Percentiles rank a stretch among this genome's conserved stretches.
Conservation (phyloP, 2,888 invertebrate species). For the Cataglyphis cursor region DNA sequence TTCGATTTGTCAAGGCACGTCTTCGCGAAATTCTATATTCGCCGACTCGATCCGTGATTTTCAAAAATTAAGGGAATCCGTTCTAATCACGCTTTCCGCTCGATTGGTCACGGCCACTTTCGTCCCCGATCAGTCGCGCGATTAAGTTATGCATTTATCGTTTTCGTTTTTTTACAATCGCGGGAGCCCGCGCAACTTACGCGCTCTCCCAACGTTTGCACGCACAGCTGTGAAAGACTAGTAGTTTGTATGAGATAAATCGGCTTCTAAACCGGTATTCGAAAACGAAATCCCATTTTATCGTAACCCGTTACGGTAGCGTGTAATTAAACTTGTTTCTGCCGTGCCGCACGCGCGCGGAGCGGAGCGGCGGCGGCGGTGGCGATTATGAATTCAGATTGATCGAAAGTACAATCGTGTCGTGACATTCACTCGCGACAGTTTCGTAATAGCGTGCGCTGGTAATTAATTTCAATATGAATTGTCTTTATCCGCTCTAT, state of each 20-base stretch:
- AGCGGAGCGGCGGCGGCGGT: neutral
- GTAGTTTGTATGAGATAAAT: constrained; percentile 39
- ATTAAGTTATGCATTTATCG: constrained; percentile 8
- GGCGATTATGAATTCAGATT: constrained; percentile 64
- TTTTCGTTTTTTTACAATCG: neutral
- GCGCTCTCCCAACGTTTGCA: neutral
- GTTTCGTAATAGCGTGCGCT: constrained; percentile 54
- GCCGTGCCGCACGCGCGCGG: constrained; percentile 19
- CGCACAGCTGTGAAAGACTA: constrained; percentile 37
- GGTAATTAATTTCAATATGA: constrained; percentile 53
- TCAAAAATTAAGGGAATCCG: constrained; percentile 4
- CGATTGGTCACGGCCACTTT: constrained; percentile 23
- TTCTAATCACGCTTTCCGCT: neutral
- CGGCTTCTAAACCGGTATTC: constrained; percentile 51
- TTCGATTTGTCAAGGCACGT: neutral
- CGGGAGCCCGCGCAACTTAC: constrained; percentile 8
- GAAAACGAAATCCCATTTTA: constrained; percentile 63
- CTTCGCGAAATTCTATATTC: neutral
- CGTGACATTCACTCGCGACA: constrained; percentile 59
- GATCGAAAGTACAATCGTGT: constrained; percentile 67
- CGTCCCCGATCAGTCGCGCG: neutral
- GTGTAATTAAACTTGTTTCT: constrained; percentile 63
- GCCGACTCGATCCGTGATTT: neutral
- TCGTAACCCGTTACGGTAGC: constrained; percentile 61
- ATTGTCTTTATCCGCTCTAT: constrained; percentile 23